Evolutionary conservation across 1,140 invertebrate genomes (phyloP).

Genomic region (Apocrypta bakeri): DNA sequence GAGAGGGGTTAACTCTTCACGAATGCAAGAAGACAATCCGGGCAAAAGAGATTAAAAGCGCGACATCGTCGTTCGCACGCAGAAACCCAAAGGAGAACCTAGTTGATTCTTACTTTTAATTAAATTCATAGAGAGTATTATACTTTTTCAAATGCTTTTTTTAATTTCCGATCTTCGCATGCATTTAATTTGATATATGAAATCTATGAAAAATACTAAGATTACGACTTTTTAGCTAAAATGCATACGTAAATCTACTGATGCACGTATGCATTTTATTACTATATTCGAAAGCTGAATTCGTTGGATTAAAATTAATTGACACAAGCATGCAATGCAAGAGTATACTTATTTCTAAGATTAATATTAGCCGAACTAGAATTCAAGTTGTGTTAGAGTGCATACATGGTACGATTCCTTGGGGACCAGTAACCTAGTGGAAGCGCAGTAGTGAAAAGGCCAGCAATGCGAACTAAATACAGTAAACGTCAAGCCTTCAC

Average conservation of each 20-base stretch:
- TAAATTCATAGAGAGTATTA: neutral
- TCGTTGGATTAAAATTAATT: too few species aligned
- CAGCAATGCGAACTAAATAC: neutral
- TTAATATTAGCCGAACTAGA: neutral
- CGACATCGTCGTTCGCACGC: neutral
- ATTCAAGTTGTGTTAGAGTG: neutral
- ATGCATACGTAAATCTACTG: too few species aligned
- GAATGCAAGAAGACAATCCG: neutral
- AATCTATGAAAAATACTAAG: too few species aligned
- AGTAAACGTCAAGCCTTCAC: neutral
- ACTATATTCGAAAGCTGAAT: too few species aligned
- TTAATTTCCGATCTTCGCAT: too few species aligned
- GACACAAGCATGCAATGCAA: neutral
- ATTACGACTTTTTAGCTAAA: too few species aligned
- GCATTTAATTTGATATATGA: too few species aligned
- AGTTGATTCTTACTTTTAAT: conserved; percentile 5
- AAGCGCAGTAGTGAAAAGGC: neutral
- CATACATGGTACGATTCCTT: neutral
- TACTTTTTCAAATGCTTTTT: too few species aligned
- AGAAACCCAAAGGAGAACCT: neutral
- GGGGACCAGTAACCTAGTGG: neutral
- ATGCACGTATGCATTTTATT: too few species aligned
- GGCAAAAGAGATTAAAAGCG: neutral
- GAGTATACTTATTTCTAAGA: neutral
- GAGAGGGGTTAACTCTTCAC: neutral